Evolutionary conservation across 2,888 invertebrate species (phyloP).

Genomic region (Phyllotreta striolata): DNA sequence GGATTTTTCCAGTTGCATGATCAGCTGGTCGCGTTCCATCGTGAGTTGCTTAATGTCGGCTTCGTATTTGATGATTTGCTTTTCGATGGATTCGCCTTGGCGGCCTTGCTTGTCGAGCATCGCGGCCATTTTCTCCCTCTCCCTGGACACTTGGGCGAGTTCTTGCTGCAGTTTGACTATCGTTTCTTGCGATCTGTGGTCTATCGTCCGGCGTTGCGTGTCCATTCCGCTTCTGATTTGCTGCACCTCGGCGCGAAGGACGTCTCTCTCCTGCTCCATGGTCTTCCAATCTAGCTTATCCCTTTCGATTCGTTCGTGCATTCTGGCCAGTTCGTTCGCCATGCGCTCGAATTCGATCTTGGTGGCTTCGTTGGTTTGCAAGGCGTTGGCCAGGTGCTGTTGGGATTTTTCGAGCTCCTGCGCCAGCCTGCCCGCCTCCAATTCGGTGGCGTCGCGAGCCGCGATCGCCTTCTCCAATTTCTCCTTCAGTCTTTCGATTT

Average conservation of each 20-base stretch:
- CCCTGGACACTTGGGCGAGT: slow-evolving; percentile 66
- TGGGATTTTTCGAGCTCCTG: slow-evolving; percentile 89
- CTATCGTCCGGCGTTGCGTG: slow-evolving; percentile 70
- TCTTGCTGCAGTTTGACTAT: slow-evolving; percentile 77
- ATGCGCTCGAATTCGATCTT: slow-evolving; percentile 87
- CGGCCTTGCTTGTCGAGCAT: slow-evolving; percentile 81
- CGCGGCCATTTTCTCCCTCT: slow-evolving; percentile 79
- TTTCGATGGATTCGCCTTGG: slow-evolving; percentile 83
- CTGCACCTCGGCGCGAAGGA: slow-evolving; percentile 73
- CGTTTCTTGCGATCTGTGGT: slow-evolving; percentile 77
- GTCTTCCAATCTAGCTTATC: slow-evolving; percentile 74
- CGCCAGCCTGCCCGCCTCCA: slow-evolving; percentile 83
- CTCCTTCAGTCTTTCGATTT: slow-evolving; percentile 84
- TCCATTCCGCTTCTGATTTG: slow-evolving; percentile 71
- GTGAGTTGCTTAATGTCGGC: slow-evolving; percentile 86
- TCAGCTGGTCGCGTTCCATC: slow-evolving; percentile 86
- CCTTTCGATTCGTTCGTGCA: slow-evolving; percentile 82
- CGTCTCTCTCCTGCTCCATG: slow-evolving; percentile 78
- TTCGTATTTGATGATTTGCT: slow-evolving; percentile 85
- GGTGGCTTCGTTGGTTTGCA: slow-evolving; percentile 83
- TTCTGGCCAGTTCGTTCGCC: slow-evolving; percentile 80
- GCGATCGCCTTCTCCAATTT: slow-evolving; percentile 86
- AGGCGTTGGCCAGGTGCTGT: slow-evolving; percentile 81
- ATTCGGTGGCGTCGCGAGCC: slow-evolving; percentile 82
- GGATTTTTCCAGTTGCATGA: slow-evolving; percentile 89